Evolutionary conservation across 2,888 invertebrate genomes (phyloP).

Genomic region (Eupeodes luniger): DNA sequence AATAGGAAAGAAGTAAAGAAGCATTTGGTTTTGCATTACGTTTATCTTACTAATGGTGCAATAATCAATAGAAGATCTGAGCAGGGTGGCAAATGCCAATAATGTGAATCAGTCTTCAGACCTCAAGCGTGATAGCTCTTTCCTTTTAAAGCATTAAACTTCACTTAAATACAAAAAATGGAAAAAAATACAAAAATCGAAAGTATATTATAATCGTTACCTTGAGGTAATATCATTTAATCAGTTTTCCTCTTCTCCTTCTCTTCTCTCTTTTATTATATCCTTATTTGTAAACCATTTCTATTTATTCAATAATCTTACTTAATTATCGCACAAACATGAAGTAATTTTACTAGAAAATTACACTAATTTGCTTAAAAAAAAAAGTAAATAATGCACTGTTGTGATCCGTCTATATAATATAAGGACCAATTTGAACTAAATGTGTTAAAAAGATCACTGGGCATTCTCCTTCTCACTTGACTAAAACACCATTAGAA

Average conservation of each 20-base stretch:
- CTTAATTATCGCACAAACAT: conserved; percentile 56
- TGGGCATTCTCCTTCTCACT: conserved; percentile 33
- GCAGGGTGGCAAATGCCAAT: no score
- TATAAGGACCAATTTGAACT: conserved; percentile 45
- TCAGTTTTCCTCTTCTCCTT: neutral
- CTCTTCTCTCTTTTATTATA: neutral
- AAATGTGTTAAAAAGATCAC: conserved; percentile 29
- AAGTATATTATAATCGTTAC: no score
- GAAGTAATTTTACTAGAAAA: conserved; percentile 58
- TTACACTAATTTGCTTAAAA: conserved; percentile 42
- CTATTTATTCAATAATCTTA: conserved; percentile 27
- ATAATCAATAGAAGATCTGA: no score
- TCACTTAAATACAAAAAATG: no score
- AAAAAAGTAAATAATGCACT: conserved; percentile 23
- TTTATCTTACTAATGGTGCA: no score
- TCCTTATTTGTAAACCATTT: conserved; percentile 24
- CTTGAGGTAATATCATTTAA: no score
- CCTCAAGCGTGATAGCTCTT: no score
- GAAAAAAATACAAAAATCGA: no score
- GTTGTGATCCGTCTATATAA: neutral
- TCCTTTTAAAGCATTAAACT: no score
- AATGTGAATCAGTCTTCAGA: no score
- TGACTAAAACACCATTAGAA: conserved; percentile 49
- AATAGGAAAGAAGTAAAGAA: no score
- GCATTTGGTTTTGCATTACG: no score